These are phyloP conservation scores for Chrysolina oricalcia DNA, from an alignment of 2,888 invertebrate species.

Conservation along the genomic window DNA sequence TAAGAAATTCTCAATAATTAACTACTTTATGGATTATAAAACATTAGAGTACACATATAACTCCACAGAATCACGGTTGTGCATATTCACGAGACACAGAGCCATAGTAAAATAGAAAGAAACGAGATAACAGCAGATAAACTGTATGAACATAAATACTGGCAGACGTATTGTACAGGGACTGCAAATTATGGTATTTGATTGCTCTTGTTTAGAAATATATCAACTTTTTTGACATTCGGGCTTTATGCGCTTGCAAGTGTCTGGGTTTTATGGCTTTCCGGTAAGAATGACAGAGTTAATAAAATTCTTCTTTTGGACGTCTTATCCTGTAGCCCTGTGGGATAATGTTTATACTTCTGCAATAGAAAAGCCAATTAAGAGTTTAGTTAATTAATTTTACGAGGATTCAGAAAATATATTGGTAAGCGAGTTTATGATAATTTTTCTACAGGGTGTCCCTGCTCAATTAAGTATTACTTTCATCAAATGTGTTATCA, in stretches of 20 bases:
- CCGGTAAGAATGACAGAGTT: constrained; percentile 10
- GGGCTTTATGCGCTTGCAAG: constrained; percentile 11
- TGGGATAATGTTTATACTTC: background rate
- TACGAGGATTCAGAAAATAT: background rate
- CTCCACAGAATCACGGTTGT: background rate
- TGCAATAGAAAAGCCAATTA: background rate
- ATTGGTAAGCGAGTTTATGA: background rate
- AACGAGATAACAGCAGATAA: constrained; percentile 22
- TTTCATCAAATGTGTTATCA: no score
- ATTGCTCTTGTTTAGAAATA: constrained; percentile 23
- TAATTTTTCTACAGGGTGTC: no score
- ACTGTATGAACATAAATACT: constrained; percentile 13
- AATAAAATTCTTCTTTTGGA: constrained; percentile 18
- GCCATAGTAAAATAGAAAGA: background rate
- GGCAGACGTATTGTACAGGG: constrained; percentile 12
- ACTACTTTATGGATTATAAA: background rate
- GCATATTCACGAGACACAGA: background rate
- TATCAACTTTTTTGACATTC: constrained; percentile 15
- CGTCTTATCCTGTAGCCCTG: background rate
- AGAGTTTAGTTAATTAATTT: background rate
- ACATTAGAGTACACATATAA: background rate
- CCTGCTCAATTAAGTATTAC: no score
- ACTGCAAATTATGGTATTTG: constrained; percentile 20
- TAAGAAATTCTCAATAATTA: background rate
- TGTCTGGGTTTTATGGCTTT: constrained; percentile 7